phyloP scores from a whole-genome alignment of 1,140 invertebrate species.

The Manduca sexta region DNA sequence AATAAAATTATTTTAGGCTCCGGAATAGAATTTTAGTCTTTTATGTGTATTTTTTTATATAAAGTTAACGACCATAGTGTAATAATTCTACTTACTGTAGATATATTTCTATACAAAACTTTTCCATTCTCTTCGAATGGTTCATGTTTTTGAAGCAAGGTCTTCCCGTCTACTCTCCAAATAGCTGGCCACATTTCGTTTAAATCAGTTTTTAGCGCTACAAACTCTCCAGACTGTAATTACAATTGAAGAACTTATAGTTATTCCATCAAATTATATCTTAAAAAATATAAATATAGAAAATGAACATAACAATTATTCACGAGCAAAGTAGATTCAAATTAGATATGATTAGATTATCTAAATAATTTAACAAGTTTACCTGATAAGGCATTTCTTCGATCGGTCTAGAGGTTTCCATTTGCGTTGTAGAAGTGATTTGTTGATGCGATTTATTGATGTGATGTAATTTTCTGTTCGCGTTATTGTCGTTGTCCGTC shows the following conservation, averaged over 20 bases:
- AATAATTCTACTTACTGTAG: conserved; percentile 86
- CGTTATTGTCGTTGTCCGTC: conserved; percentile 50
- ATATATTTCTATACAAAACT: conserved; percentile 88
- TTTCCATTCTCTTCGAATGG: conserved; percentile 87
- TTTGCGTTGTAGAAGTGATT: conserved; percentile 46
- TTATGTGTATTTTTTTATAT: too few relatives aligned
- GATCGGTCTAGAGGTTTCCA: conserved; percentile 55
- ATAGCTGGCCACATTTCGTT: conserved; percentile 84
- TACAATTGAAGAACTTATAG: neutral
- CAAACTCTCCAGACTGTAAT: conserved; percentile 85
- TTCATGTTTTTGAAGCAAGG: conserved; percentile 89
- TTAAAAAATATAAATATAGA: too few relatives aligned
- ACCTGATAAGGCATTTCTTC: conserved; percentile 76
- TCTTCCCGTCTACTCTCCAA: conserved; percentile 92
- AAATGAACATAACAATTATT: neutral
- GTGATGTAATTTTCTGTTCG: conserved; percentile 64
- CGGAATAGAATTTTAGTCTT: neutral
- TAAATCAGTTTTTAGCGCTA: conserved; percentile 85
- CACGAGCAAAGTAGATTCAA: neutral
- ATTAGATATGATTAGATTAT: neutral
- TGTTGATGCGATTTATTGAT: conserved; percentile 73
- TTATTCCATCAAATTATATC: neutral
- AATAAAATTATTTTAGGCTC: too few relatives aligned
- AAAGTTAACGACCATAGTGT: too few relatives aligned
- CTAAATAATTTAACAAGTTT: conserved; percentile 8